Evolutionary conservation across 2,113 vertebrate genomes (phyloP).

Genomic region (Melanocharis versteri): DNA sequence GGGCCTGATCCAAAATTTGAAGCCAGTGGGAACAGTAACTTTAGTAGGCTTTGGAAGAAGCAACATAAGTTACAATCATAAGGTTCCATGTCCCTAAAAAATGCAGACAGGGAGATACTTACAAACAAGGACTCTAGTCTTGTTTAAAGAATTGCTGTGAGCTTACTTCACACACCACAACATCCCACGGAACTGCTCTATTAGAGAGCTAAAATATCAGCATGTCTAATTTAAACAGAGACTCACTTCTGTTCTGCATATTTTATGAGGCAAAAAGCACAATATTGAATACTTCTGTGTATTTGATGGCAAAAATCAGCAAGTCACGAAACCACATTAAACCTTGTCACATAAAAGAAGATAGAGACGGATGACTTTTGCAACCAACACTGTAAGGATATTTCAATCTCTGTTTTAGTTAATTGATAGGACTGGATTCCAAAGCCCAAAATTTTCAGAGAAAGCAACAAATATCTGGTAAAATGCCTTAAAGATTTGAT

Average conservation of each 20-base stretch:
- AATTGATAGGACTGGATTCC: not conserved
- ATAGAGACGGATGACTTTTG: not conserved
- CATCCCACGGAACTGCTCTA: not conserved
- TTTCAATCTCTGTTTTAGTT: not conserved
- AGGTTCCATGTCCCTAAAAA: not conserved
- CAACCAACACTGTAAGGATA: not conserved
- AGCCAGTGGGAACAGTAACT: not conserved
- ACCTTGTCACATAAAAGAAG: not conserved
- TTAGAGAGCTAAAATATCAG: not conserved
- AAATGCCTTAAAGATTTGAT: not conserved
- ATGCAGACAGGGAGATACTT: not conserved
- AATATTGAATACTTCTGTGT: not conserved
- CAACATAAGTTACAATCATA: not conserved
- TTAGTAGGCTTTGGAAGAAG: constrained; percentile 14
- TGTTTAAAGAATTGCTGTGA: constrained; percentile 5
- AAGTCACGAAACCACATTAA: not conserved
- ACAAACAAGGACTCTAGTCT: not conserved
- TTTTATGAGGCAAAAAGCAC: not conserved
- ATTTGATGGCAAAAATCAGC: not conserved
- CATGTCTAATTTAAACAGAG: not conserved
- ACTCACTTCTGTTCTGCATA: not conserved
- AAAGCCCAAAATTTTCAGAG: not conserved
- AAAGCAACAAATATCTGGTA: not conserved
- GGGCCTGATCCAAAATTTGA: not conserved
- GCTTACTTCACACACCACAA: not conserved